These are phyloP conservation scores for Dicycla oo DNA, from an alignment of 2,888 invertebrate species.

Conservation along the genomic window DNA sequence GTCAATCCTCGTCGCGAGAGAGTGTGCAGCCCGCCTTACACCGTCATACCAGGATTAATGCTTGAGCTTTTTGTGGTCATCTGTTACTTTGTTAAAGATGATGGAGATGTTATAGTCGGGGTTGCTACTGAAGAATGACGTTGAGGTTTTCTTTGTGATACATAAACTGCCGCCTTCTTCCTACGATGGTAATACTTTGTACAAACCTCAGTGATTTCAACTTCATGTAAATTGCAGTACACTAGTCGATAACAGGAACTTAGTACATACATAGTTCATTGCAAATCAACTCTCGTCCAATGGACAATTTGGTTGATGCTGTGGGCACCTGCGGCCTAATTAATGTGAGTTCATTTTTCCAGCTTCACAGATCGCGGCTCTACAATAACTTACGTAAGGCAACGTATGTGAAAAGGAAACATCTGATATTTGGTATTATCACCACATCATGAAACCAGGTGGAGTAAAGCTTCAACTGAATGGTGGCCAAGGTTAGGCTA, in stretches of 20 bases:
- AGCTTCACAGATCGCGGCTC: background rate
- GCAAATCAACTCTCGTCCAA: background rate
- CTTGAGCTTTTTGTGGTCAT: conserved; percentile 62
- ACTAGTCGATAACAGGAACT: background rate
- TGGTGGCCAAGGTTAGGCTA: background rate
- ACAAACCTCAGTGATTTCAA: too few species aligned
- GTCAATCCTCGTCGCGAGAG: conserved; percentile 79
- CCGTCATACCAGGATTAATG: conserved; percentile 63
- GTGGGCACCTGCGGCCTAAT: background rate
- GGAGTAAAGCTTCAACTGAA: background rate
- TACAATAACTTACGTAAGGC: background rate
- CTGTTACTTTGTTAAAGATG: conserved; percentile 53
- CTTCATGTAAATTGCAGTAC: too few species aligned
- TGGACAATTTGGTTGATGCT: background rate
- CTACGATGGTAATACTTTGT: too few species aligned
- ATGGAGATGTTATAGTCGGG: conserved; percentile 36
- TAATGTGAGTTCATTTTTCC: background rate
- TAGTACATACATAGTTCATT: background rate
- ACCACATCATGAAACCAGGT: background rate
- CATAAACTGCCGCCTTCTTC: too few species aligned
- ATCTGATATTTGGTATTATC: background rate
- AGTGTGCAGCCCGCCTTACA: conserved; percentile 71
- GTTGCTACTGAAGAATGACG: conserved; percentile 1
- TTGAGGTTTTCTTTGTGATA: conserved; percentile 36
- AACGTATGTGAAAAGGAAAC: too few species aligned